A percentile compares a stretch with the other conserved stretches of the same genome.
Conservation (phyloP, 2,888 invertebrate species). For the Pterostichus niger region DNA sequence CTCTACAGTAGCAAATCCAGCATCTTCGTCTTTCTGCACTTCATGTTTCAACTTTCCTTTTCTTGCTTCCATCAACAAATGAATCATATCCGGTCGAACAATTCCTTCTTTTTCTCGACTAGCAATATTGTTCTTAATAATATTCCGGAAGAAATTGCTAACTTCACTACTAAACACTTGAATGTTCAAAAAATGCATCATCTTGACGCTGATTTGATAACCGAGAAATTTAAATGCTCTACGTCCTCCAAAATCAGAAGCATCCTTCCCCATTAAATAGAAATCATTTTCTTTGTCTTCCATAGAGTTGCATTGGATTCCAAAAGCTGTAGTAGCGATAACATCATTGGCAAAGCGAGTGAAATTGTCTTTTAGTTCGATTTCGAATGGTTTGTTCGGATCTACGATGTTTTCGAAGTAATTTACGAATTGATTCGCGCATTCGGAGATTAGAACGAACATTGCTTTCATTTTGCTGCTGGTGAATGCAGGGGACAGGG, state of each 20-base stretch:
- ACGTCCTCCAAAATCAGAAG: conserved; percentile 42
- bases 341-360: conserved; percentile 78
- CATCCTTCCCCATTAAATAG: conserved; percentile 44
- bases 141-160: conserved; percentile 68
- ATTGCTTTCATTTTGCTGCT: conserved; percentile 67
- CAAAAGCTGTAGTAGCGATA: conserved; percentile 78
- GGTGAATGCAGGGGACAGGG: conserved; percentile 68
- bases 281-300: conserved; percentile 78
- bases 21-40: conserved; percentile 40
- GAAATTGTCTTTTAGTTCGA: conserved; percentile 77
- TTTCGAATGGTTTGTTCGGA: conserved; percentile 19
- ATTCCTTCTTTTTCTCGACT: conserved; percentile 69
- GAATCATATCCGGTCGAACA: conserved; percentile 76
- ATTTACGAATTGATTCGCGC: conserved; percentile 43
- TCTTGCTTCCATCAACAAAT: conserved; percentile 79
- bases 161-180: conserved; percentile 65
- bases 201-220: neutral
- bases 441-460: conserved; percentile 65
- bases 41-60: conserved; percentile 72
- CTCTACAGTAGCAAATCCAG: conserved; percentile 69
- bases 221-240: conserved; percentile 39
- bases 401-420: conserved; percentile 68
- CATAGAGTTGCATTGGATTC: conserved; percentile 79
- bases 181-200: conserved; percentile 65
- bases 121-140: conserved; percentile 69